These are phyloP conservation scores for Pristionchus japonicus DNA, from an alignment of 2,888 invertebrate species.

Conservation along the genomic window DNA sequence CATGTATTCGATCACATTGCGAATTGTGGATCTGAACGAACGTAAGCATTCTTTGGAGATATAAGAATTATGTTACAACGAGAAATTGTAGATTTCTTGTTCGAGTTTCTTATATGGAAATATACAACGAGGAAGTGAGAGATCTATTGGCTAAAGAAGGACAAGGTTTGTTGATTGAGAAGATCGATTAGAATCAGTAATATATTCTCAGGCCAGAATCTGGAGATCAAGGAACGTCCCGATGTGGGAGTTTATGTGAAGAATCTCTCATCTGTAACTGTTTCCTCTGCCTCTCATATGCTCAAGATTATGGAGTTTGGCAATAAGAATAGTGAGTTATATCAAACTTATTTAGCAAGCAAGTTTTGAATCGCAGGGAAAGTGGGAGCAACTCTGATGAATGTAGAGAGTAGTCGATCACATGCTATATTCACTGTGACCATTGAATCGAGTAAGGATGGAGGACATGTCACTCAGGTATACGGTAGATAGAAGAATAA, in stretches of 20 bases:
- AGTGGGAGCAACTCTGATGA: conserved; percentile 96
- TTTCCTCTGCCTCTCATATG: conserved; percentile 94
- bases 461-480: conserved; percentile 79
- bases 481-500: background rate
- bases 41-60: conserved; percentile 83
- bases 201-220: conserved; percentile 44
- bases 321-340: conserved; percentile 88
- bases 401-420: conserved; percentile 84
- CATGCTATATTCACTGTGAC: conserved; percentile 99
- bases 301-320: conserved; percentile 95
- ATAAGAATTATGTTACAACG: conserved; percentile 79
- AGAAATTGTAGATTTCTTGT: conserved; percentile 86
- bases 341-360: background rate
- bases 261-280: conserved; percentile 96
- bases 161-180: conserved; percentile 76
- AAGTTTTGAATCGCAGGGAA: conserved; percentile 75
- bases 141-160: conserved; percentile 93
- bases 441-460: conserved; percentile 89
- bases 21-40: conserved; percentile 89
- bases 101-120: conserved; percentile 96
- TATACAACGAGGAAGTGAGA: conserved; percentile 98
- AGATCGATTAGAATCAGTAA: background rate
- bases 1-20: conserved; percentile 98
- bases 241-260: conserved; percentile 98
- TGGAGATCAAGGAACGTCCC: conserved; percentile 83